phyloP scores from a whole-genome alignment of 2,888 invertebrate genomes.

The Drosophila subsilvestris region DNA sequence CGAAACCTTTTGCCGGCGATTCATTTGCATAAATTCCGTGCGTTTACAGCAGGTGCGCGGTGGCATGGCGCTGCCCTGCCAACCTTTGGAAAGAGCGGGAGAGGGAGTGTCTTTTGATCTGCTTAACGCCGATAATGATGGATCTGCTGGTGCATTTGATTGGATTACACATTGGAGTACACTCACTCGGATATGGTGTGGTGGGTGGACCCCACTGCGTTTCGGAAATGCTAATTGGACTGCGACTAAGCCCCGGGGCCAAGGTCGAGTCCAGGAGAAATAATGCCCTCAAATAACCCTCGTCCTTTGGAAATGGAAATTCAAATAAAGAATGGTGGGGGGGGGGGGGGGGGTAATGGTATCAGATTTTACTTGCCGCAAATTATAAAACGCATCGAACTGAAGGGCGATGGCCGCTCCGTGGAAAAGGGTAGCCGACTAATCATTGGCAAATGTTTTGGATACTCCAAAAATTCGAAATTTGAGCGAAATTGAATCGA shows the following conservation, averaged over 20 bases:
- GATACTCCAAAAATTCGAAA: slow-evolving; percentile 11
- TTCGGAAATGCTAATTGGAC: slow-evolving; percentile 64
- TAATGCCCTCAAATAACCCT: not conserved
- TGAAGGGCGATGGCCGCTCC: not conserved
- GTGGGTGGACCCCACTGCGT: slow-evolving; percentile 23
- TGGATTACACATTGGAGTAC: slow-evolving; percentile 57
- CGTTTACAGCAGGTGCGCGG: not conserved
- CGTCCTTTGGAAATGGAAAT: not conserved
- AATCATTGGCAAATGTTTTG: slow-evolving; percentile 11
- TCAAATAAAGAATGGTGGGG: no score
- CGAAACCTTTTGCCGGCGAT: slow-evolving; percentile 47
- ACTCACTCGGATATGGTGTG: not conserved
- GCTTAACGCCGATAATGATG: slow-evolving; percentile 48
- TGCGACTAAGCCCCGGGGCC: slow-evolving; percentile 19
- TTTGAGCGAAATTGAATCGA: not conserved
- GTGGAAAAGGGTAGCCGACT: not conserved
- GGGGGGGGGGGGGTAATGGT: not conserved
- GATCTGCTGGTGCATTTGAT: slow-evolving; percentile 58
- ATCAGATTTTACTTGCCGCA: not conserved
- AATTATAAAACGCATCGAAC: not conserved
- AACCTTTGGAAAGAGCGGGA: slow-evolving; percentile 25
- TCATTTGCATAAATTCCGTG: slow-evolving; percentile 63
- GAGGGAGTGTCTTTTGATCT: slow-evolving; percentile 58
- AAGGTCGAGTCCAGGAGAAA: slow-evolving; percentile 35
- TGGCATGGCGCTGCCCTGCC: slow-evolving; percentile 26